phyloP scores from a whole-genome alignment of 1,140 invertebrate genomes.

The Lordiphosa collinella region DNA sequence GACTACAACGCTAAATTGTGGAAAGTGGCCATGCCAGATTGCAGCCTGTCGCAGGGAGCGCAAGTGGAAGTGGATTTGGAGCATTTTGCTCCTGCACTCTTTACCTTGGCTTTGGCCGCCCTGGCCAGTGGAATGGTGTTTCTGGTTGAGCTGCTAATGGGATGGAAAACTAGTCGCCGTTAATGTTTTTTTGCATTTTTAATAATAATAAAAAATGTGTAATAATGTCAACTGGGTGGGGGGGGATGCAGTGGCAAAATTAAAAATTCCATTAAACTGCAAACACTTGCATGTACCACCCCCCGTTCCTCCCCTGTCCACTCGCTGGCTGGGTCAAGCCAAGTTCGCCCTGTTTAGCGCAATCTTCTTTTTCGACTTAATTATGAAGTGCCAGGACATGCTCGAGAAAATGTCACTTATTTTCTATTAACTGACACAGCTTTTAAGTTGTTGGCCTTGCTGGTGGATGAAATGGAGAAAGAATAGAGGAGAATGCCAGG shows the following conservation, averaged over 20 bases:
- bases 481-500: not conserved
- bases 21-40: constrained; percentile 49
- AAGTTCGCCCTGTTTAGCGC: constrained; percentile 10
- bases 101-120: constrained; percentile 45
- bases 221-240: constrained; percentile 53
- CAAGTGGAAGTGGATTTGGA: constrained; percentile 62
- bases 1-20: constrained; percentile 56
- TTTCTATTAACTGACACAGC: constrained; percentile 59
- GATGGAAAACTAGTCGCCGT: constrained; percentile 34
- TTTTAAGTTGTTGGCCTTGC: constrained; percentile 22
- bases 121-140: constrained; percentile 44
- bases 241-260: constrained; percentile 35
- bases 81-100: constrained; percentile 63
- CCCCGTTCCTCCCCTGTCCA: not conserved
- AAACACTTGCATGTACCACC: constrained; percentile 48
- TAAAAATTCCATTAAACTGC: constrained; percentile 74
- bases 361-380: constrained; percentile 53
- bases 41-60: constrained; percentile 35
- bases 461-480: no score
- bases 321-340: constrained; percentile 16
- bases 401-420: constrained; percentile 28
- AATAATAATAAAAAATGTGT: constrained; percentile 53
- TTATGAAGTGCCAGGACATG: constrained; percentile 36
- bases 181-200: constrained; percentile 53
- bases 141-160: constrained; percentile 44